A percentile compares a stretch with the other conserved stretches of the same genome.
phyloP scores from a whole-genome alignment of 2,797 vertebrate genomes.

The Argya squamiceps region DNA sequence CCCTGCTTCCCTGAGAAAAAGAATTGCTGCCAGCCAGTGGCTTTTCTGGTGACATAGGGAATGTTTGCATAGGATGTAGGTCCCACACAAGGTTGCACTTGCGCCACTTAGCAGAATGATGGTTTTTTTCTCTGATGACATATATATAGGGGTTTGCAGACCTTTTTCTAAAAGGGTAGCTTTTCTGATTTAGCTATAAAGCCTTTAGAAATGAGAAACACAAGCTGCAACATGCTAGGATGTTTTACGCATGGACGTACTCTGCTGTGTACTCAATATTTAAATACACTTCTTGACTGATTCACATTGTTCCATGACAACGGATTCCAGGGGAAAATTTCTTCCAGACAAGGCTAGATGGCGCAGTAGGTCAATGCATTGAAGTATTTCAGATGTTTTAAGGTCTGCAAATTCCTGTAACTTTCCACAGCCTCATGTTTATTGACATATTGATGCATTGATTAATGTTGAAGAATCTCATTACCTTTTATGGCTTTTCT shows the following conservation, averaged over 20 bases:
- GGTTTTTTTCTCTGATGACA: fast-evolving
- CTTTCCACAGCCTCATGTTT: slow-evolving; percentile 15
- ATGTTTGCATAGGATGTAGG: not conserved
- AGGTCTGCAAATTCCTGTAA: slow-evolving; percentile 27
- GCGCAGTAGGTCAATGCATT: slow-evolving; percentile 28
- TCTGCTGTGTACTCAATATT: not conserved
- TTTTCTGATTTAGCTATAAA: not conserved
- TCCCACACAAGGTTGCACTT: not conserved
- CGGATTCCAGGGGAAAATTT: not conserved
- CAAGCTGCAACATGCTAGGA: not conserved
- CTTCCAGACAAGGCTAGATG: slow-evolving; percentile 55
- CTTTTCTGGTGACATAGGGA: not conserved
- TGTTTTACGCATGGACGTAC: not conserved
- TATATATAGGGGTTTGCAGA: not conserved
- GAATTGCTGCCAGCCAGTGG: fast-evolving
- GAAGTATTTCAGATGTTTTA: not conserved
- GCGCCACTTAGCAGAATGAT: not conserved
- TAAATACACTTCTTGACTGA: not conserved
- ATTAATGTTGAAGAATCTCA: not conserved
- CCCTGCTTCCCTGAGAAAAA: not conserved
- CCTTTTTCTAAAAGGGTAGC: not conserved
- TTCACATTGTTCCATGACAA: not conserved
- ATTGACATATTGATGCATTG: not conserved
- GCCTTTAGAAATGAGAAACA: not conserved
- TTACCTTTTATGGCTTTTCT: not conserved